phyloP scores from a whole-genome alignment of 2,797 vertebrate species.

The Setipinna tenuifilis region DNA sequence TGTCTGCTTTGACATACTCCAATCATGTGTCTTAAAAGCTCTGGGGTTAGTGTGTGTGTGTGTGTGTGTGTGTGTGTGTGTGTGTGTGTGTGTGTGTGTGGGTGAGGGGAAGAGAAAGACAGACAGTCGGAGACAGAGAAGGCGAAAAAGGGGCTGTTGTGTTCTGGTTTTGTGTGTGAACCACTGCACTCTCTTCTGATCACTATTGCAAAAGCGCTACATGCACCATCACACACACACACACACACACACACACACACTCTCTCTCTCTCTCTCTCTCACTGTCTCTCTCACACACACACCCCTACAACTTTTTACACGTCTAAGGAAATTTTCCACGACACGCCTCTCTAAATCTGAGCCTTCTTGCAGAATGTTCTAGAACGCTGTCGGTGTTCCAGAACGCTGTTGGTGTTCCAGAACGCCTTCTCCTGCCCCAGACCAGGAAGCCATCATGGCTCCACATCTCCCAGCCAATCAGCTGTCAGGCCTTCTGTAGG shows the following conservation, averaged over 20 bases:
- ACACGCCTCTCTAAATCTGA: neutral
- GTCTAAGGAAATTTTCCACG: neutral
- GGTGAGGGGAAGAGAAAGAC: too few species aligned
- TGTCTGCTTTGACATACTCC: too few species aligned
- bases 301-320: neutral
- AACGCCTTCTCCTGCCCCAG: neutral
- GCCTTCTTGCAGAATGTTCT: neutral
- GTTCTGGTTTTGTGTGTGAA: too few species aligned
- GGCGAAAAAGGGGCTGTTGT: too few species aligned
- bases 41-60: neutral
- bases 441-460: neutral
- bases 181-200: too few species aligned
- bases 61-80: neutral
- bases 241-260: neutral
- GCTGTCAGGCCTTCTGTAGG: conserved; percentile 8
- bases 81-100: too few species aligned
- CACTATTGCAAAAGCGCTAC: neutral
- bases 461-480: neutral
- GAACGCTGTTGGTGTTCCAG: neutral
- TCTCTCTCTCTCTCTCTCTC: neutral
- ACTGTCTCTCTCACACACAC: conserved; percentile 46
- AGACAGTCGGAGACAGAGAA: neutral
- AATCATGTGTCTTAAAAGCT: too few species aligned
- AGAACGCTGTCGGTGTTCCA: neutral
- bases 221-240: neutral